Evolutionary conservation across 2,888 invertebrate species (phyloP).

Genomic region (Lepidocyrtinus sp.): DNA sequence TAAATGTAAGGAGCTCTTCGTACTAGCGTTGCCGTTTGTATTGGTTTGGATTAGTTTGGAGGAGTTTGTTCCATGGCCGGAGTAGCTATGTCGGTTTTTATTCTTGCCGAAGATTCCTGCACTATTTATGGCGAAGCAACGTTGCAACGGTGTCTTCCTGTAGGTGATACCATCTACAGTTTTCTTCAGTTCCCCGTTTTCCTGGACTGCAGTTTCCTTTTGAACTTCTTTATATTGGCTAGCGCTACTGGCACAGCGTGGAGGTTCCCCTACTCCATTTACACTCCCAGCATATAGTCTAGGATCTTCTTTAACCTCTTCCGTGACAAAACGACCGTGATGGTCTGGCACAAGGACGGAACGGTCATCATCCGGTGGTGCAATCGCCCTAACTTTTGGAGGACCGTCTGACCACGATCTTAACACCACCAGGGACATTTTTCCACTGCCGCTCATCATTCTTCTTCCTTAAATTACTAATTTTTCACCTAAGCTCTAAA

Average conservation of each 20-base stretch:
- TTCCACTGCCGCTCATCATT: slow-evolving; percentile 51
- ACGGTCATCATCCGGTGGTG: slow-evolving; percentile 65
- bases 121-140: slow-evolving; percentile 34
- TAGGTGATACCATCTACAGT: slow-evolving; percentile 35
- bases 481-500: too few species aligned
- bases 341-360: slow-evolving; percentile 65
- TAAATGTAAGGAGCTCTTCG: slow-evolving; percentile 33
- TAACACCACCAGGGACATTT: slow-evolving; percentile 65
- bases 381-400: slow-evolving; percentile 64
- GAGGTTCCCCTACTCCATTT: slow-evolving; percentile 6
- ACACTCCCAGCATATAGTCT: slow-evolving; percentile 17
- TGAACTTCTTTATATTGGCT: slow-evolving; percentile 49
- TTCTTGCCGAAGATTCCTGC: not conserved
- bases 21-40: too few species aligned
- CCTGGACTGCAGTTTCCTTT: slow-evolving; percentile 5
- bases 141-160: slow-evolving; percentile 39
- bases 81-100: slow-evolving; percentile 32
- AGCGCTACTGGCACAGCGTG: slow-evolving; percentile 51
- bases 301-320: slow-evolving; percentile 40
- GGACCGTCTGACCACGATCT: slow-evolving; percentile 63
- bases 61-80: slow-evolving; percentile 34
- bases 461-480: too few species aligned
- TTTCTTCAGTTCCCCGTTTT: slow-evolving; percentile 10
- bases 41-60: too few species aligned
- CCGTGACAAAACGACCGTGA: slow-evolving; percentile 57